phyloP scores from a whole-genome alignment of 2,113 vertebrate species.

The Cryptomyrus ogoouensis region DNA sequence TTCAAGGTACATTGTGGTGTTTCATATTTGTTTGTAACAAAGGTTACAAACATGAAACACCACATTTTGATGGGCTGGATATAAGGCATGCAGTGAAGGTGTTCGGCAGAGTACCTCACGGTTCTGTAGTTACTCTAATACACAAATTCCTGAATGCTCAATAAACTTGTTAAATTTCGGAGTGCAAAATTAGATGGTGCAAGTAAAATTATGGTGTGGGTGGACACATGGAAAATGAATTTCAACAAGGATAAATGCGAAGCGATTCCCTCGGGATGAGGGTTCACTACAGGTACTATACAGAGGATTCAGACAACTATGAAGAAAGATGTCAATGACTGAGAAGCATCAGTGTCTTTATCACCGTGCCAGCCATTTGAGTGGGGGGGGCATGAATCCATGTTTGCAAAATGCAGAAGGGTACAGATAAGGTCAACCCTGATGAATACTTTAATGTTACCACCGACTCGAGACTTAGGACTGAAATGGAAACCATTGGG shows the following conservation, averaged over 20 bases:
- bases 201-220: not conserved
- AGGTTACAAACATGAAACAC: not conserved
- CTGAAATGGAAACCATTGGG: not conserved
- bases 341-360: not conserved
- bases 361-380: not conserved
- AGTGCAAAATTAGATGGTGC: not conserved
- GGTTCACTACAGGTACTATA: not conserved
- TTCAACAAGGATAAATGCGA: not conserved
- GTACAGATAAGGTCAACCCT: not conserved
- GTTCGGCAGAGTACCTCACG: not conserved
- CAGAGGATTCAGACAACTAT: not conserved
- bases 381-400: not conserved
- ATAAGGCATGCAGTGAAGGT: not conserved
- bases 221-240: not conserved
- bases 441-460: constrained; percentile 5
- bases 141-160: not conserved
- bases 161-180: not conserved
- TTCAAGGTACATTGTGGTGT: not conserved
- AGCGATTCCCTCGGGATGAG: not conserved
- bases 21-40: too few relatives aligned
- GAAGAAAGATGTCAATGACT: constrained; percentile 1
- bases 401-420: not conserved
- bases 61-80: not conserved
- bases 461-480: not conserved
- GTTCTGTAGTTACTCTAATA: not conserved